Conservation (phyloP, 2,113 vertebrate genomes). For the Recurvirostra avosetta region DNA sequence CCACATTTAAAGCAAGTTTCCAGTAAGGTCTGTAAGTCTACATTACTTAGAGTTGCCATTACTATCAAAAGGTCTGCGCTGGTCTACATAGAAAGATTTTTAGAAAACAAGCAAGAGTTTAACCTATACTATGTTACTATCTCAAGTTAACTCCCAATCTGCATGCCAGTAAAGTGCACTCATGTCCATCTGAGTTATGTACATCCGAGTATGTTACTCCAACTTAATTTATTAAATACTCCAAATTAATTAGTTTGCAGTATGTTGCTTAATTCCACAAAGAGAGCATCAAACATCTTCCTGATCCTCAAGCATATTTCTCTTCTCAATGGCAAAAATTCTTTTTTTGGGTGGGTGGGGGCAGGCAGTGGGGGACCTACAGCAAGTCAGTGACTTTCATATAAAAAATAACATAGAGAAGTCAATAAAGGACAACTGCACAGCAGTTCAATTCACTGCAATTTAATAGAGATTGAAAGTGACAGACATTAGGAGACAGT, state of each 20-base stretch:
- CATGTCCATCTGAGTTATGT: neutral
- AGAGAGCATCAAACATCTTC: neutral
- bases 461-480: constrained; percentile 14
- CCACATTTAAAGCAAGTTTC: neutral
- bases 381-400: neutral
- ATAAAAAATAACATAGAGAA: neutral
- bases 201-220: no score
- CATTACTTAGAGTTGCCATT: neutral
- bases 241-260: neutral
- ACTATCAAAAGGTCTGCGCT: neutral
- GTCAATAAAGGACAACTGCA: constrained; percentile 25
- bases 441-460: constrained; percentile 16
- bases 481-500: neutral
- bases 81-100: neutral
- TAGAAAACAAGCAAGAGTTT: neutral
- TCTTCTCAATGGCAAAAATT: neutral
- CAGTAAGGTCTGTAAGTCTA: neutral
- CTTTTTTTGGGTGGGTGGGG: neutral
- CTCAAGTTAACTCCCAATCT: neutral
- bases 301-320: neutral
- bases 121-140: neutral
- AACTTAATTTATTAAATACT: neutral
- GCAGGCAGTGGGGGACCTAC: neutral
- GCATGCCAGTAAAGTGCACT: neutral
- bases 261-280: neutral